These are phyloP conservation scores for Prionailurus bengalensis DNA, from an alignment of 2,113 vertebrate species.

Conservation along the genomic window DNA sequence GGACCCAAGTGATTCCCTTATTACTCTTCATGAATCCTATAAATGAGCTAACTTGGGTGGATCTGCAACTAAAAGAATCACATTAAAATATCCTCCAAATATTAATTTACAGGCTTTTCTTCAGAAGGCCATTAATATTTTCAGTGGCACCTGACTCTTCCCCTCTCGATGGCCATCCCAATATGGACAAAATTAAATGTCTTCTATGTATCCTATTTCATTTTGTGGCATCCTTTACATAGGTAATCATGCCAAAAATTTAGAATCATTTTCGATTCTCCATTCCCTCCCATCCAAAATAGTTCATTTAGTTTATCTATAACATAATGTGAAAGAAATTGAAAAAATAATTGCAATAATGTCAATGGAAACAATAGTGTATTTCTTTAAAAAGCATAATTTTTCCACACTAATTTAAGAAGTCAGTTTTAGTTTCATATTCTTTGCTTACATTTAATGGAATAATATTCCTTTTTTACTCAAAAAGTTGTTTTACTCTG, in stretches of 20 bases:
- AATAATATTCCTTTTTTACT: not conserved
- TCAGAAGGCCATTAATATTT: not conserved
- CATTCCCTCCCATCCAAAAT: not conserved
- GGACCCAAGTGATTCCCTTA: not conserved
- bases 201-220: not conserved
- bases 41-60: not conserved
- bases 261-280: not conserved
- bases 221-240: not conserved
- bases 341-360: not conserved
- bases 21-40: not conserved
- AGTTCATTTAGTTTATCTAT: not conserved
- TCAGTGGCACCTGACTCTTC: not conserved
- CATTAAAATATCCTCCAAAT: not conserved
- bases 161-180: not conserved
- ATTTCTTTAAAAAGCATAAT: not conserved
- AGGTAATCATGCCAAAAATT: not conserved
- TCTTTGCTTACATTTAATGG: not conserved
- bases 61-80: not conserved
- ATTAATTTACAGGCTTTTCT: not conserved
- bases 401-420: not conserved
- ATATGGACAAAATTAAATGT: not conserved
- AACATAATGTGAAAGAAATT: not conserved
- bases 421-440: not conserved
- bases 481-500: conserved; percentile 1
- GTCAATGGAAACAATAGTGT: not conserved